These are phyloP conservation scores for human (Homo sapiens) DNA, from an alignment of 2,113 vertebrate species.

Conservation along the genomic window GRCh38 chr18:30800501-30801000, in stretches of 20 bases:
- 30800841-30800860: constrained; percentile 29
- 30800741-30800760: not conserved
- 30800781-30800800: not conserved
- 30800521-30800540: not conserved
- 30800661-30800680: not conserved
- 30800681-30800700: not conserved
- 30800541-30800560: not conserved
- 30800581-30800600: constrained; percentile 44
- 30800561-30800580: not conserved
- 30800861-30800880: not conserved
- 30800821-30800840: not conserved
- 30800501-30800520: not conserved
- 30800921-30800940: not conserved
- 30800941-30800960: not conserved
- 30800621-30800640: constrained; percentile 41
- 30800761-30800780: not conserved
- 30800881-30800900: not conserved
- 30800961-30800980: not conserved
- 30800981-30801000: not conserved
- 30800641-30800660: constrained; percentile 54
- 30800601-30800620: constrained; percentile 32
- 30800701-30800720: not conserved
- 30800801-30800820: not conserved
- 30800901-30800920: not conserved
- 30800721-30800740: not conserved